These are phyloP conservation scores for Hippolais icterina DNA, from an alignment of 2,113 vertebrate genomes.

Conservation along the genomic window DNA sequence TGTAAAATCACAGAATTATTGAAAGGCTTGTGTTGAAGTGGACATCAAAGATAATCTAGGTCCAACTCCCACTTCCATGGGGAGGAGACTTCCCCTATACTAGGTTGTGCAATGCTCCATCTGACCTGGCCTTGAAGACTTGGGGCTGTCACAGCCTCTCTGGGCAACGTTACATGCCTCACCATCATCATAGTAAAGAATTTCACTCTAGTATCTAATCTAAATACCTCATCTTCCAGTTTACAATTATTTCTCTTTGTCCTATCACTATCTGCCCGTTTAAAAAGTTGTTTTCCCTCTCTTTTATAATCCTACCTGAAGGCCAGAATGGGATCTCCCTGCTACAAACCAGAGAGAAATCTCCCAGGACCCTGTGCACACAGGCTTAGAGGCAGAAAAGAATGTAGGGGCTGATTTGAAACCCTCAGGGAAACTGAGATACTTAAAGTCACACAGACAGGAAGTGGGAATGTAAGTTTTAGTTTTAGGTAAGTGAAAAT, in stretches of 20 bases:
- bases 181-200: background rate
- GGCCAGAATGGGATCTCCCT: background rate
- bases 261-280: background rate
- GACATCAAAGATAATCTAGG: background rate
- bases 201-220: background rate
- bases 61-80: accelerated
- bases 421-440: background rate
- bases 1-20: background rate
- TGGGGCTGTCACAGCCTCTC: background rate
- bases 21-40: background rate
- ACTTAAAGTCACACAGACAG: background rate
- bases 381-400: background rate
- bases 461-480: background rate
- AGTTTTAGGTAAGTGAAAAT: background rate
- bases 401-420: background rate
- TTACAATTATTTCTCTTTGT: background rate
- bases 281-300: background rate
- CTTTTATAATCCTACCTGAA: background rate
- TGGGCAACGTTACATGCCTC: background rate
- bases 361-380: background rate
- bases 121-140: background rate
- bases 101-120: too few species aligned
- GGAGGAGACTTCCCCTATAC: too few species aligned
- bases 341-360: background rate
- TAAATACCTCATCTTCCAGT: background rate